These are phyloP conservation scores for Macropis europaea DNA, from an alignment of 2,888 invertebrate genomes.

Conservation along the genomic window DNA sequence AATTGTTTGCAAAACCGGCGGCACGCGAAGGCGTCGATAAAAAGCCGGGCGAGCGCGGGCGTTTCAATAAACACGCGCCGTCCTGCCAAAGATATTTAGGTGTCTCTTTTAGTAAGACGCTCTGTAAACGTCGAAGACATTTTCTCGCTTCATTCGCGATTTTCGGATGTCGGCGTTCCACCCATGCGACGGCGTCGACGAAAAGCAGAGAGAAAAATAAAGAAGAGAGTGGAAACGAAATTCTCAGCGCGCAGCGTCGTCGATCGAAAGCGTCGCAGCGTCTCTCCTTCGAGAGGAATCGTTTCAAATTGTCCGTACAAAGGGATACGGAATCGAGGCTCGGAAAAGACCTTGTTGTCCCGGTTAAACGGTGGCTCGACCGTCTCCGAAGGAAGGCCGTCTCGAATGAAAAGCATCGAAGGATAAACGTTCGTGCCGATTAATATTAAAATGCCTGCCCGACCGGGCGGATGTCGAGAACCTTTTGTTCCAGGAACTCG, in stretches of 20 bases:
- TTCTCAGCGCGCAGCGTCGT: constrained; percentile 8
- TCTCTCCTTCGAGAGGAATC: constrained; percentile 13
- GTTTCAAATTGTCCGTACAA: constrained; percentile 22
- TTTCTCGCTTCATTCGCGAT: too few relatives aligned
- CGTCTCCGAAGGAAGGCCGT: constrained; percentile 23
- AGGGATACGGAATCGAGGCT: constrained; percentile 46
- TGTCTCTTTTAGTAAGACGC: too few relatives aligned
- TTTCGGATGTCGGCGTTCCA: too few relatives aligned
- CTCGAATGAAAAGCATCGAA: constrained; percentile 30
- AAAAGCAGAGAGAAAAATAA: constrained; percentile 1
- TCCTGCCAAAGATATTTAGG: neutral
- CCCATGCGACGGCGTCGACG: neutral
- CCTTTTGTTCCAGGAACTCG: neutral
- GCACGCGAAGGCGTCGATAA: too few relatives aligned
- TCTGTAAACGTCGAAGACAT: too few relatives aligned
- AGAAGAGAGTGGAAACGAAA: constrained; percentile 9
- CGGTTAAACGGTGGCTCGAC: constrained; percentile 7
- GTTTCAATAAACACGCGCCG: too few relatives aligned
- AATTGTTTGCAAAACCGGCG: neutral
- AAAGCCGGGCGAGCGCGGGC: too few relatives aligned
- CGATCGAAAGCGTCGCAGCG: neutral
- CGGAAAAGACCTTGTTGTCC: constrained; percentile 20
- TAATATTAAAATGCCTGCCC: constrained; percentile 34
- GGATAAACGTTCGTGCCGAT: constrained; percentile 20
- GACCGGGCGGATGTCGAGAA: neutral